Percentiles rank a stretch among this genome's conserved stretches.
phyloP scores from a whole-genome alignment of 2,888 invertebrate species.

The Epistrophella euchroma region DNA sequence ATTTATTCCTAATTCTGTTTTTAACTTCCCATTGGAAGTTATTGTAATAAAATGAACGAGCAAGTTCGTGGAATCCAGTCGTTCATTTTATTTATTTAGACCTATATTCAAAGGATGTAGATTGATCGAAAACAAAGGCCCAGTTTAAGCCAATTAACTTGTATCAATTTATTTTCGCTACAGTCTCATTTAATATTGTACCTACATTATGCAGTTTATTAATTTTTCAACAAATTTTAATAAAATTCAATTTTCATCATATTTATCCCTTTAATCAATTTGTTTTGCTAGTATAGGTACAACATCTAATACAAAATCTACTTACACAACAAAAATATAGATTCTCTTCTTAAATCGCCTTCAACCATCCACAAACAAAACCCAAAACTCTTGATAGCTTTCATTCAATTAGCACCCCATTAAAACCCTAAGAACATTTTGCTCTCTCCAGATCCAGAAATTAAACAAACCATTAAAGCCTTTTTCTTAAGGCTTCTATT shows the following conservation, averaged over 20 bases:
- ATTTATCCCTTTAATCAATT: constrained; percentile 17
- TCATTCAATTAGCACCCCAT: constrained; percentile 69
- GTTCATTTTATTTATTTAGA: too few relatives aligned
- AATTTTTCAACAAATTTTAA: too few relatives aligned
- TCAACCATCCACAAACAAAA: constrained; percentile 19
- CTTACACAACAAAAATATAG: constrained; percentile 42
- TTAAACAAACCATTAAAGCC: constrained; percentile 37
- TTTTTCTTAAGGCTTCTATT: constrained; percentile 16
- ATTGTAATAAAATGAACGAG: too few relatives aligned
- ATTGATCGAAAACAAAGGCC: too few relatives aligned
- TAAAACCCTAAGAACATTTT: constrained; percentile 43
- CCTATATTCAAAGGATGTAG: too few relatives aligned
- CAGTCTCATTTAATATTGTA: too few relatives aligned
- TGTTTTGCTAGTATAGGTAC: background rate
- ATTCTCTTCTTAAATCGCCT: constrained; percentile 19
- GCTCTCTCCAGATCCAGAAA: constrained; percentile 28
- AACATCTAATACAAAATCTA: constrained; percentile 30
- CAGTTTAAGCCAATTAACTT: too few relatives aligned
- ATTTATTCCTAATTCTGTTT: too few relatives aligned
- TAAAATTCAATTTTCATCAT: background rate
- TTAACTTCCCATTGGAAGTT: too few relatives aligned
- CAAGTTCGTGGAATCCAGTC: too few relatives aligned
- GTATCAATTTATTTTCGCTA: too few relatives aligned
- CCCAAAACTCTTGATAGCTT: constrained; percentile 29
- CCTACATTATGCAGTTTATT: too few relatives aligned